These are phyloP conservation scores for Chesias legatella DNA, from an alignment of 2,888 invertebrate species.

Conservation along the genomic window DNA sequence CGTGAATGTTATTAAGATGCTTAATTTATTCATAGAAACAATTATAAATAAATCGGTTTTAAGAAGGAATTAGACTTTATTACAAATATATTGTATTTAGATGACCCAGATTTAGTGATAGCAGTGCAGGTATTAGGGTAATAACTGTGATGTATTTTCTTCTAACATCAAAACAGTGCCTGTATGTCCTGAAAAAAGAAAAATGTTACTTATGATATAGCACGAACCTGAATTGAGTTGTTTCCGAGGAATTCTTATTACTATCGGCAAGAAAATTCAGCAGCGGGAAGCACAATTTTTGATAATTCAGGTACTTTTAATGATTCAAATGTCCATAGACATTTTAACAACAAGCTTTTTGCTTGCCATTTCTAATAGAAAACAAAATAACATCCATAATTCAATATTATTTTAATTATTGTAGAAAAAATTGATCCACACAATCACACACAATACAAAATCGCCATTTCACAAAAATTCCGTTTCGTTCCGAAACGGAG, in stretches of 20 bases:
- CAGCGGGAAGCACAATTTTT: conserved; percentile 21
- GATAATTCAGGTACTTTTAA: conserved; percentile 17
- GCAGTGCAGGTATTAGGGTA: not conserved
- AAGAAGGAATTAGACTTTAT: not conserved
- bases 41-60: no score
- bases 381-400: conserved; percentile 30
- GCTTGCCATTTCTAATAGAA: conserved; percentile 6
- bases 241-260: conserved; percentile 9
- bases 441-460: conserved; percentile 49
- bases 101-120: conserved; percentile 21
- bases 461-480: conserved; percentile 71
- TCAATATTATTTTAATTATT: conserved; percentile 20
- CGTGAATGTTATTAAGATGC: no score
- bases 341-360: conserved; percentile 14
- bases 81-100: conserved; percentile 1
- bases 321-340: conserved; percentile 16
- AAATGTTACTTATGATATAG: not conserved
- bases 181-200: no score
- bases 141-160: not conserved
- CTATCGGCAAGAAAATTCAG: conserved; percentile 23
- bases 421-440: conserved; percentile 53
- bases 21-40: no score
- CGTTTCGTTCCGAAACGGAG: conserved; percentile 18
- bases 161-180: no score
- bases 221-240: conserved; percentile 13